phyloP scores from a whole-genome alignment of 2,888 invertebrate genomes.

The Lasius platythorax region DNA sequence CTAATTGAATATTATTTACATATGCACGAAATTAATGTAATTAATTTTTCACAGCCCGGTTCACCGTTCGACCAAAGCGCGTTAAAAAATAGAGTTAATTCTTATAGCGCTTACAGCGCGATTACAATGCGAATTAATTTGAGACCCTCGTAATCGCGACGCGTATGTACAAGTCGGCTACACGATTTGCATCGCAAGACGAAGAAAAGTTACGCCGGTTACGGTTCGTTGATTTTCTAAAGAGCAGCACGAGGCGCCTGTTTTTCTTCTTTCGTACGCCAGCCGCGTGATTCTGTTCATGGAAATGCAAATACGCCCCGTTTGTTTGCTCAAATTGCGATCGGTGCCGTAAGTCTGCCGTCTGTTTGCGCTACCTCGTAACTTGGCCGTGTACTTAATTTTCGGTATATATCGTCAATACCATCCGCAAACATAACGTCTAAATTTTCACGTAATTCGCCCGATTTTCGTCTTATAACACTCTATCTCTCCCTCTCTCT shows the following conservation, averaged over 20 bases:
- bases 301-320: slow-evolving; percentile 47
- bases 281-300: slow-evolving; percentile 36
- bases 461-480: neutral
- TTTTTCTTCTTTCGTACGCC: neutral
- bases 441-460: slow-evolving; percentile 1
- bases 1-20: neutral
- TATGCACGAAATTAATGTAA: neutral
- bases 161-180: neutral
- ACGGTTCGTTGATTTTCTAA: slow-evolving; percentile 51
- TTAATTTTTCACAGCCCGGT: neutral
- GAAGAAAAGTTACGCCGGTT: neutral
- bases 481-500: neutral
- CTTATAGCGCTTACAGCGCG: neutral
- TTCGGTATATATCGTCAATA: neutral
- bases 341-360: slow-evolving; percentile 39
- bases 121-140: slow-evolving; percentile 36
- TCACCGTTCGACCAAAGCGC: neutral
- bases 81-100: neutral
- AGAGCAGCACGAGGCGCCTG: slow-evolving; percentile 20
- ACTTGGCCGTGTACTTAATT: neutral
- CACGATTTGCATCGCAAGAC: neutral
- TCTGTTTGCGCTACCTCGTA: slow-evolving; percentile 24
- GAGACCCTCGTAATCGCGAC: neutral
- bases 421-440: neutral
- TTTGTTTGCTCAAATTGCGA: slow-evolving; percentile 53